phyloP scores from a whole-genome alignment of 2,113 vertebrate genomes.

The Lynx canadensis region DNA sequence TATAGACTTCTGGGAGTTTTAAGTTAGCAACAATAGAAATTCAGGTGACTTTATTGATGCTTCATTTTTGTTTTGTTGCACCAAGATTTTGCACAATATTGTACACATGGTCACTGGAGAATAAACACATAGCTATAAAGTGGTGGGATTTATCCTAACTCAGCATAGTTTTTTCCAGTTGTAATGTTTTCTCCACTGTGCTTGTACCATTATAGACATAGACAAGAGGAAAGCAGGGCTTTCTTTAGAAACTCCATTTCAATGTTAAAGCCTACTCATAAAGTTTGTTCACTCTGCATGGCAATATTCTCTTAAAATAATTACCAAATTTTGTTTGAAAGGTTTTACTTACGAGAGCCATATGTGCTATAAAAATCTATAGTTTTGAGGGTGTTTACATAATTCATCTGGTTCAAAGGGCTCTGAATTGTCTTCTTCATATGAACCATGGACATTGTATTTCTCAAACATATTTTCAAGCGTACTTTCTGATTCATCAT shows the following conservation, averaged over 20 bases:
- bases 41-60: not conserved
- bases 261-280: not conserved
- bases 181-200: not conserved
- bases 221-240: fast-evolving
- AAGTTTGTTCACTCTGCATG: not conserved
- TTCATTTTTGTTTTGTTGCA: not conserved
- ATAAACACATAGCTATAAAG: fast-evolving
- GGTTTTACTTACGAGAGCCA: not conserved
- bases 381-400: not conserved
- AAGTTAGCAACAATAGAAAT: not conserved
- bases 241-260: not conserved
- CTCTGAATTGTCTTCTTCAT: not conserved
- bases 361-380: not conserved
- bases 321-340: not conserved
- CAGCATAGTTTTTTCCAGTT: not conserved
- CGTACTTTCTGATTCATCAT: not conserved
- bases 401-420: not conserved
- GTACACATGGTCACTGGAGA: not conserved
- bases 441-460: not conserved
- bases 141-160: not conserved
- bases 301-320: constrained; percentile 19
- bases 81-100: not conserved
- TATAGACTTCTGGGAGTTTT: not conserved
- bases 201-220: not conserved
- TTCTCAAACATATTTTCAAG: fast-evolving